Conservation (phyloP, 2,888 invertebrate genomes). For the Rhyacophila evoluta region DNA sequence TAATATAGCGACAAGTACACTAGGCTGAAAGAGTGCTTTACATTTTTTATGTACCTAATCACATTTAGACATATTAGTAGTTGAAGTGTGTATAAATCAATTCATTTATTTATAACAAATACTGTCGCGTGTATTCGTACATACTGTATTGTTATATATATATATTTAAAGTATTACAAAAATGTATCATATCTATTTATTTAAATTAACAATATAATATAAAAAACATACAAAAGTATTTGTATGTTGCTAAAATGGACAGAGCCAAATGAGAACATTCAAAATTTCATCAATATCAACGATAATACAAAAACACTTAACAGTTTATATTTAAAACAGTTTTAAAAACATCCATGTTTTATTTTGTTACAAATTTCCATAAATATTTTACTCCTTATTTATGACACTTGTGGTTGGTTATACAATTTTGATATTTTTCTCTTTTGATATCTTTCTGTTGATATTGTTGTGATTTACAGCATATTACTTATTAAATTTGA, state of each 20-base stretch:
- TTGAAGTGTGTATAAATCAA: background rate
- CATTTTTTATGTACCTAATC: background rate
- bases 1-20: background rate
- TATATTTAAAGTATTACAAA: background rate
- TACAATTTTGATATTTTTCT: no score
- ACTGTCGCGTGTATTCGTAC: background rate
- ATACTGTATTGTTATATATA: background rate
- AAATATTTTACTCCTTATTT: no score
- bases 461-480: no score
- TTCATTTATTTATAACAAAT: background rate
- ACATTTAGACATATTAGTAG: background rate
- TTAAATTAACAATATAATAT: background rate
- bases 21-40: conserved; percentile 22
- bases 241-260: background rate
- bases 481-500: no score
- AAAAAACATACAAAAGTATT: background rate
- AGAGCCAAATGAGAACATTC: background rate
- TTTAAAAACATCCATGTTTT: no score
- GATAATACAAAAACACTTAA: no score
- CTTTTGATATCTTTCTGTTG: no score
- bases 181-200: background rate
- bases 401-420: no score
- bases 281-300: no score
- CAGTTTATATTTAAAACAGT: no score
- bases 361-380: no score